phyloP scores from a whole-genome alignment of 2,113 vertebrate genomes.

The Murina feae region DNA sequence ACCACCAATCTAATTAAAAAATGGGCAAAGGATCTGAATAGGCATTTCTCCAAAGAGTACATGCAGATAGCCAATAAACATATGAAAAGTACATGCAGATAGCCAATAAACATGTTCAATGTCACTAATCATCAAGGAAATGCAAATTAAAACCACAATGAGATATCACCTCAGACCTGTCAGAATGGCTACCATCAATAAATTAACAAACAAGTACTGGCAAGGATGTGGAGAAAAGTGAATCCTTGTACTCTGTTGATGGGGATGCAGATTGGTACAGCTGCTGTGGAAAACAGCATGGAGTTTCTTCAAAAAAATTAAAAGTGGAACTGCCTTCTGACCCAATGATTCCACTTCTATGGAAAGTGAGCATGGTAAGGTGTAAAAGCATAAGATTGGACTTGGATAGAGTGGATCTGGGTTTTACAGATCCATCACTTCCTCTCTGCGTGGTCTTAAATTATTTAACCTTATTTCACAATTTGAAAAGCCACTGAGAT shows the following conservation, averaged over 20 bases:
- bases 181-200: not conserved
- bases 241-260: not conserved
- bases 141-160: not conserved
- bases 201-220: not conserved
- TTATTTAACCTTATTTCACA: not conserved
- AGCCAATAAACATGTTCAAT: not conserved
- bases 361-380: not conserved
- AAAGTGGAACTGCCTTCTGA: not conserved
- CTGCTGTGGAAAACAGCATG: not conserved
- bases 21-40: not conserved
- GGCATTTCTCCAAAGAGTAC: not conserved
- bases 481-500: not conserved
- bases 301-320: not conserved
- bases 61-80: not conserved
- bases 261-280: not conserved
- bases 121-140: not conserved
- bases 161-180: not conserved
- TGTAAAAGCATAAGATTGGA: not conserved
- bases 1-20: not conserved
- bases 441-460: not conserved
- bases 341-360: not conserved
- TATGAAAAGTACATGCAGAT: not conserved
- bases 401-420: not conserved
- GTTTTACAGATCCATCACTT: not conserved
- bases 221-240: not conserved